phyloP scores from a whole-genome alignment of 2,888 invertebrate genomes.

The Monoplex corrugatus region DNA sequence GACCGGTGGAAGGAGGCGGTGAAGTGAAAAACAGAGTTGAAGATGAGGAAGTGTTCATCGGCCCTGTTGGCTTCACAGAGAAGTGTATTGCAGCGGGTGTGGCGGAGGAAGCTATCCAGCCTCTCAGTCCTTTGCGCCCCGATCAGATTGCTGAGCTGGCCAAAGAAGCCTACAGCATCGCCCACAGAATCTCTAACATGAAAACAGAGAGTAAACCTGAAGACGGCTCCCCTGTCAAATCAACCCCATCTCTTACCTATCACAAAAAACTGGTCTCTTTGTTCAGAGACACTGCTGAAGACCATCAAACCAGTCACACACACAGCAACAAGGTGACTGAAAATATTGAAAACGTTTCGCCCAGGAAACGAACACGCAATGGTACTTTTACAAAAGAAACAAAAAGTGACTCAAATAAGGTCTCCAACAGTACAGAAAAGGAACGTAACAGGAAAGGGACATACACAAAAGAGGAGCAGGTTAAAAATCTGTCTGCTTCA shows the following conservation, averaged over 20 bases:
- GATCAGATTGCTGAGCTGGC: slow-evolving; percentile 67
- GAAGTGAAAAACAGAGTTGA: slow-evolving; percentile 50
- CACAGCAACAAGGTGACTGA: not conserved
- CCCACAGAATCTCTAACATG: slow-evolving; percentile 58
- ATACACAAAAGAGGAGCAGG: slow-evolving; percentile 48
- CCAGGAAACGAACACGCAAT: not conserved
- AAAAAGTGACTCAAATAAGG: too few relatives aligned
- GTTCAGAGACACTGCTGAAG: not conserved
- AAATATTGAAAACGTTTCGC: not conserved
- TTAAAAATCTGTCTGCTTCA: slow-evolving; percentile 9
- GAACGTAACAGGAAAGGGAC: slow-evolving; percentile 40
- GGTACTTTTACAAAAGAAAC: not conserved
- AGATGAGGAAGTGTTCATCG: slow-evolving; percentile 74
- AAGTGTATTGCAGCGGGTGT: slow-evolving; percentile 64
- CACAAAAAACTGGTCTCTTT: slow-evolving; percentile 33
- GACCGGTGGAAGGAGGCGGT: not conserved
- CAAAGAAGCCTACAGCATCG: slow-evolving; percentile 67
- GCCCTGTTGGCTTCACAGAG: slow-evolving; percentile 69
- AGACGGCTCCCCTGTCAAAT: not conserved
- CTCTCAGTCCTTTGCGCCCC: slow-evolving; percentile 65
- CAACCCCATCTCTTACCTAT: not conserved
- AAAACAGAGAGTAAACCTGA: slow-evolving; percentile 26
- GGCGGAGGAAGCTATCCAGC: slow-evolving; percentile 54
- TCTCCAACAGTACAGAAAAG: not conserved
- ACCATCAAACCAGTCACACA: slow-evolving; percentile 33